Percentiles rank a stretch among this genome's conserved stretches.
Conservation (phyloP, 2,888 invertebrate species). For the Drosophila infuscata region DNA sequence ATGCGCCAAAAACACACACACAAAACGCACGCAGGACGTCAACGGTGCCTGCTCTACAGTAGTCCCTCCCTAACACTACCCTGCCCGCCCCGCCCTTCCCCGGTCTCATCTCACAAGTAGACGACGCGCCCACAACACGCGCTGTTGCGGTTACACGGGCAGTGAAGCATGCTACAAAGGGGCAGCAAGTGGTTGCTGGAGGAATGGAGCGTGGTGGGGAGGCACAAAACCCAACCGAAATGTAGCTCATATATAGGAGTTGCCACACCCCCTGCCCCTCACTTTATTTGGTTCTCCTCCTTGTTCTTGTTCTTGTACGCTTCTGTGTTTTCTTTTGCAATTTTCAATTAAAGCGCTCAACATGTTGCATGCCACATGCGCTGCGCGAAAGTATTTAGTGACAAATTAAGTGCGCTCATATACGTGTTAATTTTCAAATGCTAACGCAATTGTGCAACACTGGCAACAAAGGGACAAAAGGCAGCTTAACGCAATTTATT, state of each 20-base stretch:
- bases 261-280: neutral
- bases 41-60: conserved; percentile 14
- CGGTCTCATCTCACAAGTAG: neutral
- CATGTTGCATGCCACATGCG: conserved; percentile 72
- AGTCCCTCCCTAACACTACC: neutral
- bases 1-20: conserved; percentile 54
- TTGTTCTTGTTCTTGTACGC: conserved; percentile 27
- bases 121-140: conserved; percentile 32
- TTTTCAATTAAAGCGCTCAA: conserved; percentile 76
- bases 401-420: conserved; percentile 74
- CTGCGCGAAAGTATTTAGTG: conserved; percentile 67
- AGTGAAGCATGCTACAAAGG: conserved; percentile 47
- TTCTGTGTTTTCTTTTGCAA: conserved; percentile 64
- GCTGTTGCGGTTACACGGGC: conserved; percentile 58
- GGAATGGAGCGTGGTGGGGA: neutral
- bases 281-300: neutral
- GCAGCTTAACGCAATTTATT: conserved; percentile 75
- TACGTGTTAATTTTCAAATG: conserved; percentile 74
- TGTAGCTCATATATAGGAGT: conserved; percentile 52
- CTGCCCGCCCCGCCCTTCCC: neutral
- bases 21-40: conserved; percentile 41
- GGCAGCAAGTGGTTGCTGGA: neutral
- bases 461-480: conserved; percentile 14
- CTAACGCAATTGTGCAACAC: conserved; percentile 5
- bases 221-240: conserved; percentile 28